Evolutionary conservation across 37 sponge, comb jelly and placozoan species (phyloP).

Genomic region (Amphimedon queenslandica): DNA sequence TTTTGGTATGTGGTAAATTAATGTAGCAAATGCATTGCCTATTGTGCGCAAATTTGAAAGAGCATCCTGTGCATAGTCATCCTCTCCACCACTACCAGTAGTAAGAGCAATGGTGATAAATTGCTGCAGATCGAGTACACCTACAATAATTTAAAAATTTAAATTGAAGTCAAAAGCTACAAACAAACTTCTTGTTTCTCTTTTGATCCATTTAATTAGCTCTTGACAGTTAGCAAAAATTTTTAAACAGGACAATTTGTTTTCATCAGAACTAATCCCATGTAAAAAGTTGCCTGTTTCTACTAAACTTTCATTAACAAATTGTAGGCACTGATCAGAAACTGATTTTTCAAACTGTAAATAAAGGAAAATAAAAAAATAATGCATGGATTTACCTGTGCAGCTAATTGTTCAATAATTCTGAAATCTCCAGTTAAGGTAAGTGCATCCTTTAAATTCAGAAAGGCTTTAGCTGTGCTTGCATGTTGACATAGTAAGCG

Average conservation of each 20-base stretch:
- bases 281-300: conserved; percentile 35
- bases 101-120: conserved; percentile 57
- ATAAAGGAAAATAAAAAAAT: neutral
- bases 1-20: conserved; percentile 27
- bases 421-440: conserved; percentile 14
- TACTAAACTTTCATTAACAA: conserved; percentile 5
- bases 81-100: conserved; percentile 58
- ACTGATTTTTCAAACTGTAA: conserved; percentile 14
- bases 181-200: conserved; percentile 53
- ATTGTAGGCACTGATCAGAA: conserved; percentile 17
- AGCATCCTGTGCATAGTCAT: conserved; percentile 33
- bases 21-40: conserved; percentile 37
- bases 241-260: conserved; percentile 22
- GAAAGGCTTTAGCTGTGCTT: conserved; percentile 14
- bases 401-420: conserved; percentile 6
- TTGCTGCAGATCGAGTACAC: conserved; percentile 35
- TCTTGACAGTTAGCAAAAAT: conserved; percentile 16
- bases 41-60: conserved; percentile 56
- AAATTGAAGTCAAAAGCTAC: no score
- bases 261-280: neutral
- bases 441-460: conserved; percentile 2
- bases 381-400: conserved; percentile 3
- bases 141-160: neutral
- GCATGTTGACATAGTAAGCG: neutral
- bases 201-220: conserved; percentile 44